Percentiles rank a stretch among this genome's conserved stretches.
Evolutionary conservation across 2,888 invertebrate genomes (phyloP).

Genomic region (Siphlonurus alternatus): DNA sequence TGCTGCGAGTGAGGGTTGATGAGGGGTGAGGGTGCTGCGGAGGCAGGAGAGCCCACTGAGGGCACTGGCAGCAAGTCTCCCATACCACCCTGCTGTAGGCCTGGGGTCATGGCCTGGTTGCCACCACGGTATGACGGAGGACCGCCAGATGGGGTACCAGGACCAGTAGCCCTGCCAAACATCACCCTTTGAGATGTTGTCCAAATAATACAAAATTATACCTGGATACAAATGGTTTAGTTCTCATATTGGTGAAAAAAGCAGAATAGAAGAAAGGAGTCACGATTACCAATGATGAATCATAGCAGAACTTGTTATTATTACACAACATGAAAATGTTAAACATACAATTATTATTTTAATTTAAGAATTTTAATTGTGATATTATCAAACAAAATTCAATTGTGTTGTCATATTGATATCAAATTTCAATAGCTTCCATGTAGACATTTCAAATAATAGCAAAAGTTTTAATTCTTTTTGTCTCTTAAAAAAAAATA

Average conservation of each 20-base stretch:
- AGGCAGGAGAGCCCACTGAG: slow-evolving; percentile 45
- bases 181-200: slow-evolving; percentile 3
- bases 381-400: background rate
- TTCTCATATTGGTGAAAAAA: background rate
- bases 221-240: background rate
- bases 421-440: too few relatives aligned
- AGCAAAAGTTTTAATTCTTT: too few relatives aligned
- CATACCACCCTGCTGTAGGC: slow-evolving; percentile 24
- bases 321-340: background rate
- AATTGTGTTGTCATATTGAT: too few relatives aligned
- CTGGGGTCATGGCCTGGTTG: slow-evolving; percentile 20
- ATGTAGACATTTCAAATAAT: too few relatives aligned
- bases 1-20: slow-evolving; percentile 54
- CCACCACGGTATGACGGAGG: slow-evolving; percentile 45
- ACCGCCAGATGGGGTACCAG: slow-evolving; percentile 41
- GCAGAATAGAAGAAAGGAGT: background rate
- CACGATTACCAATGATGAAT: too few relatives aligned
- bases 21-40: slow-evolving; percentile 49
- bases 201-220: background rate
- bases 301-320: too few relatives aligned
- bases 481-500: too few relatives aligned
- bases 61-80: slow-evolving; percentile 34
- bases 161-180: slow-evolving; percentile 21
- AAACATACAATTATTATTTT: background rate
- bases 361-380: too few relatives aligned